Evolutionary conservation across 92 coral and sea anemone genomes (phyloP).

Genomic region (Bergia sp.): DNA sequence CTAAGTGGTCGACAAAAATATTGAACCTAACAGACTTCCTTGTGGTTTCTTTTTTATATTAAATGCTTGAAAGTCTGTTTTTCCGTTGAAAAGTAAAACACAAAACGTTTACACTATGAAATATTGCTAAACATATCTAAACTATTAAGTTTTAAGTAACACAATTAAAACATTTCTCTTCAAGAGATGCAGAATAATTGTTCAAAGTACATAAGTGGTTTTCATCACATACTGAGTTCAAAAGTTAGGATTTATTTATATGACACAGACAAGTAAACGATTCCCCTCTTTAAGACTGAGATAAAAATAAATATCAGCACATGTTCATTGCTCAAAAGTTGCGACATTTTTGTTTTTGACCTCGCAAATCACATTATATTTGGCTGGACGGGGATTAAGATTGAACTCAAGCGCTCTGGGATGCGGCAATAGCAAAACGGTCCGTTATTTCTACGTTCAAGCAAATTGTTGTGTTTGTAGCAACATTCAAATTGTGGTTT

Average conservation of each 20-base stretch:
- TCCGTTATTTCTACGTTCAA: background rate
- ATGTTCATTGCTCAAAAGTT: background rate
- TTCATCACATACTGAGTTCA: background rate
- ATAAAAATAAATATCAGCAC: background rate
- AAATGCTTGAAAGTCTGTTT: background rate
- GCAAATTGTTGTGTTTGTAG: background rate
- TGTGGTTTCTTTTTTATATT: background rate
- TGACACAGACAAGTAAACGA: background rate
- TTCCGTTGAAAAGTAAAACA: background rate
- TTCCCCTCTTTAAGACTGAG: background rate
- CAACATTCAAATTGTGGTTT: slow-evolving; percentile 11
- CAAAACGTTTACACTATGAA: background rate
- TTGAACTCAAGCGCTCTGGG: background rate
- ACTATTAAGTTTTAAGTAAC: background rate
- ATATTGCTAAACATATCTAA: background rate
- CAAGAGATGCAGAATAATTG: too few species aligned
- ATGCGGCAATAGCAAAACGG: background rate
- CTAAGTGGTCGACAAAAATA: background rate
- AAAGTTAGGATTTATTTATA: too few species aligned
- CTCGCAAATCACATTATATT: background rate
- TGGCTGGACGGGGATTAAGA: background rate
- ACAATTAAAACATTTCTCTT: too few species aligned
- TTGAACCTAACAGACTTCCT: background rate
- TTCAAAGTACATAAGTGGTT: too few species aligned
- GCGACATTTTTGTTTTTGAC: background rate